Percentiles rank a stretch among this genome's conserved stretches.
phyloP scores from a whole-genome alignment of 2,797 vertebrate species.

The Amblyraja radiata region DNA sequence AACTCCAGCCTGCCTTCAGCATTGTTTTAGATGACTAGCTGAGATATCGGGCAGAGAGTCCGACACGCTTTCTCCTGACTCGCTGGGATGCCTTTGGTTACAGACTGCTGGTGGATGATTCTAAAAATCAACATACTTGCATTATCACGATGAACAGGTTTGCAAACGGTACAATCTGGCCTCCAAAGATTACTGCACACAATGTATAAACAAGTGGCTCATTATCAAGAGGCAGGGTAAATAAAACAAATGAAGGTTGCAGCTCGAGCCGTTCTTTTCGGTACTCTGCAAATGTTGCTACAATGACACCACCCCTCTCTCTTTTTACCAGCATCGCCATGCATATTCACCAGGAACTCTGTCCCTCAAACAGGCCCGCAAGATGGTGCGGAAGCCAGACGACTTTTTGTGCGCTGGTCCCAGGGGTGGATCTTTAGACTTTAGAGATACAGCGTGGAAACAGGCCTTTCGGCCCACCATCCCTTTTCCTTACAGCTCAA shows the following conservation, averaged over 20 bases:
- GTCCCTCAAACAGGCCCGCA: not conserved
- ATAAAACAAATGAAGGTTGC: not conserved
- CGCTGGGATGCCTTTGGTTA: not conserved
- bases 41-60: not conserved
- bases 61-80: not conserved
- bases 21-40: not conserved
- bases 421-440: too few species aligned
- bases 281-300: not conserved
- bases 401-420: too few species aligned
- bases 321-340: not conserved
- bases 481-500: too few species aligned
- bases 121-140: not conserved
- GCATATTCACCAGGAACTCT: not conserved
- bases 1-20: not conserved
- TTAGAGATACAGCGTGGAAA: too few species aligned
- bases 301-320: too few species aligned
- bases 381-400: too few species aligned
- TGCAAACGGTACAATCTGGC: not conserved
- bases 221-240: not conserved
- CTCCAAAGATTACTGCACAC: not conserved
- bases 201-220: not conserved
- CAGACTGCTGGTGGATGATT: not conserved
- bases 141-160: not conserved
- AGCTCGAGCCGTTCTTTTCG: not conserved
- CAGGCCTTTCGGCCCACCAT: too few species aligned